phyloP scores from a whole-genome alignment of 2,888 invertebrate species.

The Helobdella robusta region DNA sequence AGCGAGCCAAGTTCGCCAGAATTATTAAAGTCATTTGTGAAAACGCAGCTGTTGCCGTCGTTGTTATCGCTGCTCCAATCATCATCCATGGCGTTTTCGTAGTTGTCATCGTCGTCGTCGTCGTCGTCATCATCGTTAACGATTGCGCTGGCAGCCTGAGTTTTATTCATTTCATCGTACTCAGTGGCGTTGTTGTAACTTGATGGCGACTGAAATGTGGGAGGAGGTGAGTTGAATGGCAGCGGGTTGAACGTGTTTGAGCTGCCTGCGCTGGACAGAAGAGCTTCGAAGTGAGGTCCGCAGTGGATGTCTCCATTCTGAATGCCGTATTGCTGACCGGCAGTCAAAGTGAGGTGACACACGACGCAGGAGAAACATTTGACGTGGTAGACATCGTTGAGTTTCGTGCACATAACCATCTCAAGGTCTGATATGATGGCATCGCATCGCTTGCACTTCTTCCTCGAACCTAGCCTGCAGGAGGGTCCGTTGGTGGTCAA shows the following conservation, averaged over 20 bases:
- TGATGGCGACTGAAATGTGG: not conserved
- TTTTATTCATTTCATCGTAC: not conserved
- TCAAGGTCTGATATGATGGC: slow-evolving; percentile 8
- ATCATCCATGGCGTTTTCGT: not conserved
- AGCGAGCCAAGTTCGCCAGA: too few species aligned
- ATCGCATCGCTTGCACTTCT: slow-evolving; percentile 12
- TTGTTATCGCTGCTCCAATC: slow-evolving; percentile 3
- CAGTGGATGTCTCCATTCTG: slow-evolving; percentile 11
- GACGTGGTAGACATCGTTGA: slow-evolving; percentile 16
- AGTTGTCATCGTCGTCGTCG: not conserved
- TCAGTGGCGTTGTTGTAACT: not conserved
- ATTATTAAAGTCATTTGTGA: too few species aligned
- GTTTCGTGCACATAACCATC: slow-evolving; percentile 15
- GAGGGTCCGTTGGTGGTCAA: not conserved
- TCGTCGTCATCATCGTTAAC: not conserved
- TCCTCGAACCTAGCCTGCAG: slow-evolving; percentile 7
- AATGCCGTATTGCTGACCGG: slow-evolving; percentile 11
- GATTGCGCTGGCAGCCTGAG: not conserved
- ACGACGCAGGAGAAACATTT: slow-evolving; percentile 18
- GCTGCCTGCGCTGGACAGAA: too few species aligned
- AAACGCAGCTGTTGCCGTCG: not conserved
- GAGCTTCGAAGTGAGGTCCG: slow-evolving; percentile 9
- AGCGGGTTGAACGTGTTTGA: not conserved
- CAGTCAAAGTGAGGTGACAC: not conserved
- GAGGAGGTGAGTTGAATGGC: not conserved